A percentile compares a stretch with the other conserved stretches of the same genome.
phyloP scores from a whole-genome alignment of 2,113 vertebrate genomes.

The Petroica traversi region DNA sequence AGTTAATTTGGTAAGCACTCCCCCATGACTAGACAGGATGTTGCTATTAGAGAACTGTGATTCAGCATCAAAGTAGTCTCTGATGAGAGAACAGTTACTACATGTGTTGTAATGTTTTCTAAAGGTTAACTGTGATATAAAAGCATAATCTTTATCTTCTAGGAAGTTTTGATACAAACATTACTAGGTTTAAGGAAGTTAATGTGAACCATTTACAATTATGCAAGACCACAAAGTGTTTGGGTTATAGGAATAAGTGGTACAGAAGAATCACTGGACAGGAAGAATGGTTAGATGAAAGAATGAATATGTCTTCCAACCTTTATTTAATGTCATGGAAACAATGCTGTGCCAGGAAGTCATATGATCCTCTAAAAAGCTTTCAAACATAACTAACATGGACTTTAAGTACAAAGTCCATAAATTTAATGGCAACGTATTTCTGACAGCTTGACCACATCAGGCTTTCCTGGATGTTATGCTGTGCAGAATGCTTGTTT shows the following conservation, averaged over 20 bases:
- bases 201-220: not conserved
- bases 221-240: not conserved
- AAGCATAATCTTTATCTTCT: not conserved
- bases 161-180: not conserved
- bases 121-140: not conserved
- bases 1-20: not conserved
- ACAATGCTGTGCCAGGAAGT: not conserved
- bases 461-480: not conserved
- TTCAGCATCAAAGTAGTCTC: slow-evolving; percentile 13
- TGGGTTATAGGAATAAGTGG: not conserved
- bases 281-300: not conserved
- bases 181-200: not conserved
- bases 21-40: slow-evolving; percentile 27
- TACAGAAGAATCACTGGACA: not conserved
- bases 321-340: not conserved
- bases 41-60: not conserved
- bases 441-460: not conserved
- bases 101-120: not conserved
- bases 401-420: not conserved
- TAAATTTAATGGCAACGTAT: not conserved
- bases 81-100: not conserved
- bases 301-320: not conserved
- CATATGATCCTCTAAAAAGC: not conserved
- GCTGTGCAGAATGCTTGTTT: not conserved
- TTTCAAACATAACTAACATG: too few relatives aligned